These are phyloP conservation scores for Chiroxiphia lanceolata DNA, from an alignment of 2,797 vertebrate species.

Conservation along the genomic window DNA sequence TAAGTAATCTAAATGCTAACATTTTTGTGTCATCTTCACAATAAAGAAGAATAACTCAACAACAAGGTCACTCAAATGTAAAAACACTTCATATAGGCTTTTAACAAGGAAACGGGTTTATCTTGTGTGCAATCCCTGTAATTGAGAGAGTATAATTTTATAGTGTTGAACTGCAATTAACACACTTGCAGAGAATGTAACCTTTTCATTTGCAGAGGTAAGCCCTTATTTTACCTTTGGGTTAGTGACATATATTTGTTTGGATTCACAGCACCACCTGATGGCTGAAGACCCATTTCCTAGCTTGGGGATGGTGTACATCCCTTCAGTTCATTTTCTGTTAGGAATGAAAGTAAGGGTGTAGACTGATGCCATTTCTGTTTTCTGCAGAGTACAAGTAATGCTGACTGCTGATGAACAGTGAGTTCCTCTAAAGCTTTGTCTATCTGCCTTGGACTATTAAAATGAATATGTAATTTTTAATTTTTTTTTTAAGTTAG, in stretches of 20 bases:
- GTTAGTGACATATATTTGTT: not conserved
- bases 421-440: not conserved
- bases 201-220: not conserved
- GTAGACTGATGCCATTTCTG: not conserved
- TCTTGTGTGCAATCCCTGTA: not conserved
- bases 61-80: not conserved
- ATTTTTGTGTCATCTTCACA: not conserved
- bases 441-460: not conserved
- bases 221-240: rapidly evolving
- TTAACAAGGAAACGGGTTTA: constrained; percentile 7
- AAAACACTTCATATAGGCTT: not conserved
- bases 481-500: not conserved
- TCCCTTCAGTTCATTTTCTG: not conserved
- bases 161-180: not conserved
- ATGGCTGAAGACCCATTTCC: not conserved
- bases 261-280: constrained; percentile 54
- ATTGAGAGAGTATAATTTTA: not conserved
- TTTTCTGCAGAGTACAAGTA: not conserved
- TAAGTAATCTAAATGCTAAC: not conserved
- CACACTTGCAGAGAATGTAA: not conserved
- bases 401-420: not conserved
- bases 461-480: not conserved
- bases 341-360: not conserved
- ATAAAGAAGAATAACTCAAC: not conserved
- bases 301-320: not conserved